Percentiles rank a stretch among this genome's conserved stretches.
Conservation (phyloP, 2,113 vertebrate species). For the Vireo altiloquus region DNA sequence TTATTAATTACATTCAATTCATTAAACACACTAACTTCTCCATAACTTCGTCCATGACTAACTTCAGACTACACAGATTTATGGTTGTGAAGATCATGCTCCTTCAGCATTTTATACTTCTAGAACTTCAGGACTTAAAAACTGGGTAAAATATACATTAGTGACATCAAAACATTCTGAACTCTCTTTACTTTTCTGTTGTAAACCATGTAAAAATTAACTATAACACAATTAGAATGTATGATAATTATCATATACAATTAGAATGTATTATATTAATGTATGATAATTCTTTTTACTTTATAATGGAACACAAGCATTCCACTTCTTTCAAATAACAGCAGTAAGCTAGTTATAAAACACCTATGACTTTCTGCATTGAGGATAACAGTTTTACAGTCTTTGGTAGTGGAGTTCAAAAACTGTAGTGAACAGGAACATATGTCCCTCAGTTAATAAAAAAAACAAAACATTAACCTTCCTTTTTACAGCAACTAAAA, state of each 20-base stretch:
- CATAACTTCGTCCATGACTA: neutral
- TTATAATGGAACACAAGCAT: neutral
- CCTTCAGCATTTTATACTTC: neutral
- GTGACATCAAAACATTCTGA: neutral
- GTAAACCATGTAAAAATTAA: neutral
- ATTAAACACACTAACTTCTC: neutral
- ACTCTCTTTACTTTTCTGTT: neutral
- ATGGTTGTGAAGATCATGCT: neutral
- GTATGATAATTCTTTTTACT: neutral
- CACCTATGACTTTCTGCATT: neutral
- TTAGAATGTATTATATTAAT: neutral
- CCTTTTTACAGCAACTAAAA: neutral
- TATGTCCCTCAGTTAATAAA: neutral
- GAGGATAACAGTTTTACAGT: neutral
- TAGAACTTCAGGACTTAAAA: neutral
- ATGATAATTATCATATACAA: neutral
- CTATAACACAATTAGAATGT: neutral
- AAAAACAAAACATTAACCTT: neutral
- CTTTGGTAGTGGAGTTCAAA: neutral
- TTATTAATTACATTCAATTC: neutral
- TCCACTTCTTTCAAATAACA: neutral
- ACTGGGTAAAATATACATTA: neutral
- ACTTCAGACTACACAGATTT: neutral
- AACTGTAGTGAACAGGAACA: neutral
- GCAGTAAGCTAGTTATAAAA: neutral